Evolutionary conservation across 2,797 vertebrate genomes (phyloP).

Genomic region (Micropoecilia bifurca): DNA sequence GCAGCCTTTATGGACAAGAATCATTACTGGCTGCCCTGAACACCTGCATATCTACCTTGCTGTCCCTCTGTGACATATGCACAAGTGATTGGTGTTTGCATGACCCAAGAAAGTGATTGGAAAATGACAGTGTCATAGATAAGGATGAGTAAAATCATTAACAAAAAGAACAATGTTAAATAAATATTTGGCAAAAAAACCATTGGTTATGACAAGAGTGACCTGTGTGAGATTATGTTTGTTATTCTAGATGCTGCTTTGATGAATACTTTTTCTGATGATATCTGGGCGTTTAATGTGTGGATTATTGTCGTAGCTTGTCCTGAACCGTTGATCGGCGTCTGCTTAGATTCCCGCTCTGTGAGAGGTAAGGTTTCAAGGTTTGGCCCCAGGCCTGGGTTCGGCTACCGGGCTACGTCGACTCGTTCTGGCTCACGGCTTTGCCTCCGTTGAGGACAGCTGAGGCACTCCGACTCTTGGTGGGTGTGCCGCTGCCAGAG

Average conservation of each 20-base stretch:
- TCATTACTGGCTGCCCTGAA: conserved; percentile 82
- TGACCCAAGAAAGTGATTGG: conserved; percentile 69
- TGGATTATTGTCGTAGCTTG: conserved; percentile 70
- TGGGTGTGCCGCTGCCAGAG: conserved; percentile 97
- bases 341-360: conserved; percentile 93
- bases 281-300: conserved; percentile 51
- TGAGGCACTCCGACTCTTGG: conserved; percentile 98
- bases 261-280: conserved; percentile 50
- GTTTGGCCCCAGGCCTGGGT: conserved; percentile 80
- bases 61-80: conserved; percentile 72
- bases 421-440: conserved; percentile 97
- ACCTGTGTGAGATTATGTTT: conserved; percentile 45
- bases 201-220: conserved; percentile 53
- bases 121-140: conserved; percentile 69
- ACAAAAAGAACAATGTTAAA: conserved; percentile 63
- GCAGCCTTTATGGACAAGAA: conserved; percentile 65
- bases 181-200: conserved; percentile 50
- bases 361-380: conserved; percentile 90
- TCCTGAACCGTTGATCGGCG: conserved; percentile 85
- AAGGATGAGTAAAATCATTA: conserved; percentile 77
- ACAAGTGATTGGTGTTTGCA: conserved; percentile 78
- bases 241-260: conserved; percentile 47
- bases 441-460: conserved; percentile 97
- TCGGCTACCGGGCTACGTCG: conserved; percentile 91
- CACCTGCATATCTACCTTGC: conserved; percentile 64